A percentile compares a stretch with the other conserved stretches of the same genome.
phyloP scores from a whole-genome alignment of 2,888 invertebrate genomes.

The Drosophila colorata region DNA sequence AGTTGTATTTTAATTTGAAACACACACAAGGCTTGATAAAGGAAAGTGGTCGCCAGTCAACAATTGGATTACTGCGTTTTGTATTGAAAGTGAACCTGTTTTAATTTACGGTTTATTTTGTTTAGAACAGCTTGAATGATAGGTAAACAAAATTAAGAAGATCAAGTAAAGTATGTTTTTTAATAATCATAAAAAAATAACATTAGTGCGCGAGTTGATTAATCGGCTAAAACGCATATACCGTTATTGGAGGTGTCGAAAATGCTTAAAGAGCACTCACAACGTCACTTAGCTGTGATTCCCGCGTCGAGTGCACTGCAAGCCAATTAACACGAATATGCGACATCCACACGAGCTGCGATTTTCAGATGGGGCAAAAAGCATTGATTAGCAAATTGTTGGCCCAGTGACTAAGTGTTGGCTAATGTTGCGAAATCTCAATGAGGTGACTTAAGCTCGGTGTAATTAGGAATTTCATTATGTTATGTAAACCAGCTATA shows the following conservation, averaged over 20 bases:
- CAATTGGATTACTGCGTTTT: conserved; percentile 3
- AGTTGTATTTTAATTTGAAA: background rate
- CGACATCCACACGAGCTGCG: background rate
- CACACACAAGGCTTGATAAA: background rate
- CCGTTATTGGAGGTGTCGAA: background rate
- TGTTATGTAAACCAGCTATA: background rate
- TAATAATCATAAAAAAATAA: background rate
- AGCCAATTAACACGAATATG: conserved; percentile 14
- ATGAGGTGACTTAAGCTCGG: background rate
- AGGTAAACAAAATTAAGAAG: background rate
- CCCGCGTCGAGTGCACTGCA: background rate
- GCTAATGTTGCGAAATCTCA: conserved; percentile 2
- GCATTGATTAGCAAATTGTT: conserved; percentile 2
- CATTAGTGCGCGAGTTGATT: background rate
- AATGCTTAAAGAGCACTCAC: background rate
- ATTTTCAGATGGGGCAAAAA: background rate
- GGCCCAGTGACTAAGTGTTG: conserved; percentile 1
- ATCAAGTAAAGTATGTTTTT: background rate
- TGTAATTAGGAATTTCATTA: background rate
- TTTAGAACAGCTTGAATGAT: background rate
- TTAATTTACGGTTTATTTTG: conserved; percentile 1
- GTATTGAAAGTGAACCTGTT: conserved; percentile 10
- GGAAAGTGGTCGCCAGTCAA: background rate
- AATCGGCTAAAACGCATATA: background rate
- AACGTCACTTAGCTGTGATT: conserved; percentile 11